Percentiles rank a stretch among this genome's conserved stretches.
Evolutionary conservation across 2,888 invertebrate species (phyloP).

Genomic region (Galeopsomyia nigrocyanea): DNA sequence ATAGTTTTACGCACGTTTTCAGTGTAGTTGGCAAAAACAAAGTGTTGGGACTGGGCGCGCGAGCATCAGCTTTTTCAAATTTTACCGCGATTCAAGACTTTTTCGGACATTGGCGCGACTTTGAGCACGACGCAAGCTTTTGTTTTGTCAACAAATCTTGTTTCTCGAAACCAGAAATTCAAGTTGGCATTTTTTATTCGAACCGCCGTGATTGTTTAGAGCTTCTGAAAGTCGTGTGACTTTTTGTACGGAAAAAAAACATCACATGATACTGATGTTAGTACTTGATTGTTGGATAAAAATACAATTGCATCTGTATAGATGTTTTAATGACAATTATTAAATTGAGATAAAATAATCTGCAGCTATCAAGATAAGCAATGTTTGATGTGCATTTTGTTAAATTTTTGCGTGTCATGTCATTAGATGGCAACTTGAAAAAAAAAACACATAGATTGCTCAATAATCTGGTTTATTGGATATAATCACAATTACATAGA

Average conservation of each 20-base stretch:
- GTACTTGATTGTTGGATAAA: no score
- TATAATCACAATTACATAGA: no score
- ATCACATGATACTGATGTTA: no score
- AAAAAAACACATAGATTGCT: background rate
- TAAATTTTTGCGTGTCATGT: background rate
- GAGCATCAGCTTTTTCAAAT: background rate
- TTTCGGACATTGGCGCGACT: background rate
- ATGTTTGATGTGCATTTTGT: background rate
- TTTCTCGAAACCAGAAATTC: background rate
- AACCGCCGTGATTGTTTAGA: background rate
- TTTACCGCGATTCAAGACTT: constrained; percentile 18
- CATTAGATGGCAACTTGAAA: background rate
- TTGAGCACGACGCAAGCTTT: background rate
- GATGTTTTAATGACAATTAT: no score
- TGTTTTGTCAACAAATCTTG: constrained; percentile 22
- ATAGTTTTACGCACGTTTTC: background rate
- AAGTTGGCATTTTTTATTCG: background rate
- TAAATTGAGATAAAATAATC: no score
- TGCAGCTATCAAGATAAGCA: background rate
- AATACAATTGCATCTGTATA: no score
- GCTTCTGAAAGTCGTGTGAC: background rate
- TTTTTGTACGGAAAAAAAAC: no score
- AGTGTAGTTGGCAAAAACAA: constrained; percentile 35
- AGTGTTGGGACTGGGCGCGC: background rate
- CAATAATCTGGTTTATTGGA: background rate